A percentile compares a stretch with the other conserved stretches of the same genome.
Evolutionary conservation across 2,113 vertebrate genomes (phyloP).

Genomic region (Cyrtonyx montezumae): DNA sequence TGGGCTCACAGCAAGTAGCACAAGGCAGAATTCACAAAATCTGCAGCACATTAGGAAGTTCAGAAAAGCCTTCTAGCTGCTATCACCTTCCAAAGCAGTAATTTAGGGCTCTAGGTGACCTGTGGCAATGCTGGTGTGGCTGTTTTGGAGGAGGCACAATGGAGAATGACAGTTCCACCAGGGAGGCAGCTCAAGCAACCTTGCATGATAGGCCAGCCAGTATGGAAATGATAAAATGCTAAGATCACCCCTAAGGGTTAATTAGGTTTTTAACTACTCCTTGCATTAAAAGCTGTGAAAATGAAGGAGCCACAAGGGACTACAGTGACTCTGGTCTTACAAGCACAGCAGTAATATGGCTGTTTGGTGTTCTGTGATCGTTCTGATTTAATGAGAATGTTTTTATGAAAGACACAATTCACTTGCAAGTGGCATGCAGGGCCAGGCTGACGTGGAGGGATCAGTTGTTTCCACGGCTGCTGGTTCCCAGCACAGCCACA

Average conservation of each 20-base stretch:
- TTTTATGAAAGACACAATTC: conserved; percentile 52
- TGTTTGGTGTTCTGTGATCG: neutral
- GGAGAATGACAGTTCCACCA: neutral
- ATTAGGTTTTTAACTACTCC: neutral
- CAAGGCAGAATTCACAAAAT: neutral
- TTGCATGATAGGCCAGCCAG: neutral
- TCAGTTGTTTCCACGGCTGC: neutral
- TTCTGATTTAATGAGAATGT: conserved; percentile 37
- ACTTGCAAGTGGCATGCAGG: neutral
- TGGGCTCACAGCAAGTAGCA: neutral
- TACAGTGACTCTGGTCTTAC: neutral
- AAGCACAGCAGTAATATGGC: neutral
- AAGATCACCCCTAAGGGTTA: neutral
- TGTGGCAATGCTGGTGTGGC: neutral
- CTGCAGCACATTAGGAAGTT: neutral
- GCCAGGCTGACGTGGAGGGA: neutral
- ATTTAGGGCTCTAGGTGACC: neutral
- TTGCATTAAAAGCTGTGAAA: neutral
- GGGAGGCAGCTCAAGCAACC: accelerated
- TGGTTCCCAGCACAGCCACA: neutral
- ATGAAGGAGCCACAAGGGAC: neutral
- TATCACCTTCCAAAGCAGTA: neutral
- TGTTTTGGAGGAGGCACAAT: neutral
- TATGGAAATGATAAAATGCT: neutral
- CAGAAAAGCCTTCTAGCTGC: neutral